Evolutionary conservation across 2,888 invertebrate species (phyloP), one percentile per base, ranked within the genome.

Genomic region (Tanytarsus gracilentus): DNA sequence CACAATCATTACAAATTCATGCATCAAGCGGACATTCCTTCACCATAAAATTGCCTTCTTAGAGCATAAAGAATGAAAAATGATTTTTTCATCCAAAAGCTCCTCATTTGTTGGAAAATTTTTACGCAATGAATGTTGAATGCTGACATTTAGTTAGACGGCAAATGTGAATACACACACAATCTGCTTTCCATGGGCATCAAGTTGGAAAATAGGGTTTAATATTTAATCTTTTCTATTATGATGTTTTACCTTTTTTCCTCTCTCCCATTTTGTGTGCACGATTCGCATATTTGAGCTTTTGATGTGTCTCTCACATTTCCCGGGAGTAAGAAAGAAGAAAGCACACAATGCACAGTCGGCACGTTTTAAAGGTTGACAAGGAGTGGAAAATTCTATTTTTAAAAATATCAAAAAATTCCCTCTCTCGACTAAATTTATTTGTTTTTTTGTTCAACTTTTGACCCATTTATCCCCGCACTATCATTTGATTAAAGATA

Each of bases 211-310:
- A 55, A 55, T 55, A 27, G 55, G 14, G 39, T 55, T 55, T 55
- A 55, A 55, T 55, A 55, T 55, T 55, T 55, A 55, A 55, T 55
- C 55, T 55, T 55, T 40, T 14, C 53, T 53, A 53, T 53, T 53
- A 36, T 53, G 53, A 33, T 33, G 53, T 27, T 30, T 51, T 21
- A 44, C 30, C 30, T 25, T 53, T 7, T 36, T 36, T 36, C 16
- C 16, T 36, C 36, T 16, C 5, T 36, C 5, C 36, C 16, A 36
- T 36, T 36, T n/a, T 6, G n/a, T 16, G n/a, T 16, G 16, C n/a
- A 14, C 16, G 36, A n/a, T 36, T 36, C 16, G n/a, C 4, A 14
- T 33, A 14, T 14, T n/a, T 36, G 36, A n/a, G 11, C 36, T 36
- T 36, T 36, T 36, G 36, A 36, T 36, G 36, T 36, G 36, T 36